A percentile compares a stretch with the other conserved stretches of the same genome.
Conservation (phyloP, 2,888 invertebrate genomes). For the Scelioninae gen. 1 region DNA sequence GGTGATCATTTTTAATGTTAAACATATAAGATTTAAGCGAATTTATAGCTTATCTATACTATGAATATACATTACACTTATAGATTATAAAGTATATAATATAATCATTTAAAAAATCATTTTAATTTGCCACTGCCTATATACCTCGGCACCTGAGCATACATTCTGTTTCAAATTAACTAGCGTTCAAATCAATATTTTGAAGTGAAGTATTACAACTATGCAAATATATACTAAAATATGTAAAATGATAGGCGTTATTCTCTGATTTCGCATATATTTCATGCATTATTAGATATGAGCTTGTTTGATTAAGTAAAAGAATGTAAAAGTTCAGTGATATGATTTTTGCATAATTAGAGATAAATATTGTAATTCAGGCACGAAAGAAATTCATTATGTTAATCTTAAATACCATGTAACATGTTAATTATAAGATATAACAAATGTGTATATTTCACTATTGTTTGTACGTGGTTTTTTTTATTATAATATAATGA, state of each 20-base stretch:
- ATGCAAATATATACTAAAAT: constrained; percentile 31
- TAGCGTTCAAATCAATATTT: not conserved
- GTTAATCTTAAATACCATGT: constrained; percentile 8
- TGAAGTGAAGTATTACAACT: constrained; percentile 7
- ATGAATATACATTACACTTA: too few species aligned
- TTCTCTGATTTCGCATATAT: constrained; percentile 22
- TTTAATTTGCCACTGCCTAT: too few species aligned
- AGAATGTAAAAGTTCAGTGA: constrained; percentile 31
- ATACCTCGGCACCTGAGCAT: too few species aligned
- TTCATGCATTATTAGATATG: constrained; percentile 32
- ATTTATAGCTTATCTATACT: too few species aligned
- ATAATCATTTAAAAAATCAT: too few species aligned
- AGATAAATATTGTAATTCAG: constrained; percentile 38
- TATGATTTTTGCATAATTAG: constrained; percentile 34
- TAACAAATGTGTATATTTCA: too few species aligned
- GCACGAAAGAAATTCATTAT: constrained; percentile 23
- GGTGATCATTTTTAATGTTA: too few species aligned
- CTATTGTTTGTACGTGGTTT: too few species aligned
- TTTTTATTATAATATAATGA: too few species aligned
- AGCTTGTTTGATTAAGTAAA: constrained; percentile 32
- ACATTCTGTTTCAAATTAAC: not conserved
- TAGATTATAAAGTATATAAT: too few species aligned
- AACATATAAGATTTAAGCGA: too few species aligned
- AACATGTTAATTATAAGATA: constrained; percentile 10
- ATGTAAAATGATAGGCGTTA: constrained; percentile 28